phyloP scores from a whole-genome alignment of 2,888 invertebrate genomes.

The Agelastica alni region DNA sequence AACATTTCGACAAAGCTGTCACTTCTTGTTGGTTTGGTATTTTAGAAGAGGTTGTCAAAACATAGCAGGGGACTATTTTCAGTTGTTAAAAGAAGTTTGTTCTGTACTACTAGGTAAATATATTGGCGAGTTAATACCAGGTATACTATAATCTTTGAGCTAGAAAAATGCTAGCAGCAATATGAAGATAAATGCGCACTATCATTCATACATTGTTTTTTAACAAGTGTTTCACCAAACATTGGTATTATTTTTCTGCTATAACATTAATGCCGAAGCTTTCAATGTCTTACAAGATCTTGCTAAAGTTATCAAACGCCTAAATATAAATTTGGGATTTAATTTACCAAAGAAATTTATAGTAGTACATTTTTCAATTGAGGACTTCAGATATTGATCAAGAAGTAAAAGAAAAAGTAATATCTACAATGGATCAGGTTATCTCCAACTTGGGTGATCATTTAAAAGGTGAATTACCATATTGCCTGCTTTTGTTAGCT shows the following conservation, averaged over 20 bases:
- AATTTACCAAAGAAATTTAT: conserved; percentile 84
- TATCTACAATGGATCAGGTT: conserved; percentile 95
- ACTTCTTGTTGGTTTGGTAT: too few species aligned
- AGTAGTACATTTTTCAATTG: conserved; percentile 82
- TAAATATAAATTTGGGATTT: conserved; percentile 65
- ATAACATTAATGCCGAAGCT: conserved; percentile 98
- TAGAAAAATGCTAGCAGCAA: conserved; percentile 95
- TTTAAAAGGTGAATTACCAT: conserved; percentile 75
- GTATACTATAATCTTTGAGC: conserved; percentile 84
- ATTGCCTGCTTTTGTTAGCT: conserved; percentile 86
- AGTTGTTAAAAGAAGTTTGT: conserved; percentile 87
- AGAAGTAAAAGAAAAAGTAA: conserved; percentile 98
- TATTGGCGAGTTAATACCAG: conserved; percentile 82
- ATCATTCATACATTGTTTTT: conserved; percentile 83
- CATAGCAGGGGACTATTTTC: conserved; percentile 92
- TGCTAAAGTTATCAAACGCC: conserved; percentile 89
- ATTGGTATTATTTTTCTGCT: conserved; percentile 85
- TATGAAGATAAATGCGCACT: conserved; percentile 97
- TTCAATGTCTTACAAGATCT: conserved; percentile 90
- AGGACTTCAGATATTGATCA: conserved; percentile 97
- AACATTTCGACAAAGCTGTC: too few species aligned
- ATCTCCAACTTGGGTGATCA: conserved; percentile 90
- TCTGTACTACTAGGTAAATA: conserved; percentile 78
- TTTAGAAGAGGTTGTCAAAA: too few species aligned
- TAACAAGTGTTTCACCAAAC: conserved; percentile 83